A percentile compares a stretch with the other conserved stretches of the same genome.
Conservation (phyloP, 2,797 vertebrate species). For the Alectoris magna region DNA sequence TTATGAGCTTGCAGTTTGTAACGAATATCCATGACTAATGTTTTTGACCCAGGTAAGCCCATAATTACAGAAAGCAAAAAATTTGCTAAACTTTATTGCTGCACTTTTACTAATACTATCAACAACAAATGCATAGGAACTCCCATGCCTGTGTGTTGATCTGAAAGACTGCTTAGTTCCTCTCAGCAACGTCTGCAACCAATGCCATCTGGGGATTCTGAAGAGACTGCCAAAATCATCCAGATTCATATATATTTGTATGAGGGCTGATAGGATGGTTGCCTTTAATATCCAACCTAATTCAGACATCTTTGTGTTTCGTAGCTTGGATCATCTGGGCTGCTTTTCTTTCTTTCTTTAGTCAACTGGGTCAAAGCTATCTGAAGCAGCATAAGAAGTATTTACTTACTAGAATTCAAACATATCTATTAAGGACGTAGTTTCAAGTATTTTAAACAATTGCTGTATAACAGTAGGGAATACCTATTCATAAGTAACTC, state of each 20-base stretch:
- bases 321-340: neutral
- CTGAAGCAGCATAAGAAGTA: neutral
- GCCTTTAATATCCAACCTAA: neutral
- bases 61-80: conserved; percentile 53
- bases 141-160: neutral
- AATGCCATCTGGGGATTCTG: neutral
- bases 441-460: conserved; percentile 4
- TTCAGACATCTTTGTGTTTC: neutral
- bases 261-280: neutral
- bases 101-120: neutral
- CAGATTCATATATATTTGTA: neutral
- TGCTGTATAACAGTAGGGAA: neutral
- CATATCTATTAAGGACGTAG: neutral
- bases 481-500: conserved; percentile 13
- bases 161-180: neutral
- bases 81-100: conserved; percentile 48
- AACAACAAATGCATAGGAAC: neutral
- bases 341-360: neutral
- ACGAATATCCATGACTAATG: conserved; percentile 61
- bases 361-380: neutral
- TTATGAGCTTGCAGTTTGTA: conserved; percentile 53
- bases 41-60: conserved; percentile 57
- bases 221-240: neutral
- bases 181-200: neutral
- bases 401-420: neutral